These are phyloP conservation scores for Nymphalis c-album DNA, from an alignment of 2,888 invertebrate genomes.

Conservation along the genomic window DNA sequence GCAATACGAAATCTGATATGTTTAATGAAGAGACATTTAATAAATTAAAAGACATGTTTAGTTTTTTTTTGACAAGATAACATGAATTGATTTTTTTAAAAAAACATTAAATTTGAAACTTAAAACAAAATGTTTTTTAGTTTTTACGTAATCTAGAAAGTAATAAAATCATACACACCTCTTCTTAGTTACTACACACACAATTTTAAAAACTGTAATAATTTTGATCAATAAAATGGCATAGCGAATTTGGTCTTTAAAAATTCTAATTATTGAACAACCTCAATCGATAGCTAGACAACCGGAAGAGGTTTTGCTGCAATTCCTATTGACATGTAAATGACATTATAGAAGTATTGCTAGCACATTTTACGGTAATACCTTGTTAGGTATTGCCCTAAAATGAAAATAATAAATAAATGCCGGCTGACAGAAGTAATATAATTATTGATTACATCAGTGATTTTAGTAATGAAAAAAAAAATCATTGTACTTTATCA, in stretches of 20 bases:
- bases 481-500: too few relatives aligned
- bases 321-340: conserved; percentile 32
- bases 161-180: conserved; percentile 23
- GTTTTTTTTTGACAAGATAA: neutral
- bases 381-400: neutral
- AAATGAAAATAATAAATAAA: too few relatives aligned
- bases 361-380: conserved; percentile 22
- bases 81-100: conserved; percentile 1
- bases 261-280: conserved; percentile 28
- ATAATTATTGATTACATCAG: too few relatives aligned
- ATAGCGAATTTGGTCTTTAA: conserved; percentile 34
- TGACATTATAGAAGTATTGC: conserved; percentile 32
- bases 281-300: conserved; percentile 37
- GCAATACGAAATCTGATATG: neutral
- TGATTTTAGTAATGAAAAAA: too few relatives aligned
- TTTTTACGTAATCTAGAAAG: conserved; percentile 32
- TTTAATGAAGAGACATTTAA: neutral
- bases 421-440: too few relatives aligned
- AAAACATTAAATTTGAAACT: conserved; percentile 11
- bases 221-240: conserved; percentile 24
- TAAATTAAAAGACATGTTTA: neutral
- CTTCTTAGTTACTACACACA: conserved; percentile 16
- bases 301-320: conserved; percentile 42
- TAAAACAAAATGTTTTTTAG: conserved; percentile 9
- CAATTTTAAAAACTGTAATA: conserved; percentile 15